Evolutionary conservation across 2,888 invertebrate genomes (phyloP).

Genomic region (Drosophila siamana): DNA sequence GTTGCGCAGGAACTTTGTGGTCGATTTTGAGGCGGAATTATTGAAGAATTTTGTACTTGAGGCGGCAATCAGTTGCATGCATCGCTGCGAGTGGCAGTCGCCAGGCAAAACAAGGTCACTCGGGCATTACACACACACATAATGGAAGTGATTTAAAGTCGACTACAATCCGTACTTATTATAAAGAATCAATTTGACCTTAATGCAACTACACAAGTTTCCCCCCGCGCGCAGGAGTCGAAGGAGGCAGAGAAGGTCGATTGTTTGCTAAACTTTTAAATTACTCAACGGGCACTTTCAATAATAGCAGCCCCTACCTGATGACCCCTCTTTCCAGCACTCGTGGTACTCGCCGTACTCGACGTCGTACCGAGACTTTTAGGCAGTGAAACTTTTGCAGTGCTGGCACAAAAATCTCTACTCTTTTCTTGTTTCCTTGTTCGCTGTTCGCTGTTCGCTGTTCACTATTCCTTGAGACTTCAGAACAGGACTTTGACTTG

Average conservation of each 20-base stretch:
- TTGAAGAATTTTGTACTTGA: conserved; percentile 62
- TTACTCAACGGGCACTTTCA: conserved; percentile 75
- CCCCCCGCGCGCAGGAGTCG: too few relatives aligned
- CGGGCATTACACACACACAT: conserved; percentile 46
- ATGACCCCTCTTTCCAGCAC: not conserved
- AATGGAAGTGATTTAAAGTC: conserved; percentile 70
- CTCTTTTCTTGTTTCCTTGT: conserved; percentile 17
- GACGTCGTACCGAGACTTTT: conserved; percentile 38
- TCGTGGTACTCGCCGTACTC: conserved; percentile 19
- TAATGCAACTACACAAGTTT: conserved; percentile 42
- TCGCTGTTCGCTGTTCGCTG: conserved; percentile 13
- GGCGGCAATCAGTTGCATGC: conserved; percentile 74
- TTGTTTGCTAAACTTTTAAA: conserved; percentile 68
- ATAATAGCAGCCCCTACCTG: conserved; percentile 57
- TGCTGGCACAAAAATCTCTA: conserved; percentile 14
- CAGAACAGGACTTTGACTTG: conserved; percentile 58
- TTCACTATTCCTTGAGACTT: conserved; percentile 42
- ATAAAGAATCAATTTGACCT: conserved; percentile 72
- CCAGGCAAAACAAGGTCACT: conserved; percentile 32
- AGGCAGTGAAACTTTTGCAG: conserved; percentile 47
- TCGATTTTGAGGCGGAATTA: conserved; percentile 42
- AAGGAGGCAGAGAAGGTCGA: not conserved
- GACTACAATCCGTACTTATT: conserved; percentile 57
- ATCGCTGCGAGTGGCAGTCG: conserved; percentile 37
- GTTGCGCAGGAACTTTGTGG: conserved; percentile 49